phyloP scores from a whole-genome alignment of 2,888 invertebrate genomes.

The Aproaerema taeniolella region DNA sequence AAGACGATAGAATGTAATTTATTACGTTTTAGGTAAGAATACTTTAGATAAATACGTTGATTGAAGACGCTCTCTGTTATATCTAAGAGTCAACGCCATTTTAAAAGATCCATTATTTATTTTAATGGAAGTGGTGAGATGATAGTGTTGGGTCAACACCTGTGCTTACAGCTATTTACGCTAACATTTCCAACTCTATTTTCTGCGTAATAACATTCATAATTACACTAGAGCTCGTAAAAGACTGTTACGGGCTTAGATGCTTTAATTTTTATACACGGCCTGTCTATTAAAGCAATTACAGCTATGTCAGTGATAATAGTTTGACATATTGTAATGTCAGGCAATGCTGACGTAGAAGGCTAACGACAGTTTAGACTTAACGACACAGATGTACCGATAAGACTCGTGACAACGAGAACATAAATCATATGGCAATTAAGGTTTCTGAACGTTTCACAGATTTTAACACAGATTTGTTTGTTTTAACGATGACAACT shows the following conservation, averaged over 20 bases:
- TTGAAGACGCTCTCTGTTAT: constrained; percentile 52
- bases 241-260: too few species aligned
- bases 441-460: constrained; percentile 34
- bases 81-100: constrained; percentile 44
- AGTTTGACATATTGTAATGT: too few species aligned
- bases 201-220: too few species aligned
- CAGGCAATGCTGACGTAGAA: too few species aligned
- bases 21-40: constrained; percentile 27
- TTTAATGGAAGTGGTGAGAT: constrained; percentile 44
- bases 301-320: constrained; percentile 25
- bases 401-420: constrained; percentile 32
- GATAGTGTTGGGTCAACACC: constrained; percentile 37
- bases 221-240: too few species aligned
- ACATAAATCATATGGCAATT: constrained; percentile 46
- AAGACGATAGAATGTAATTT: constrained; percentile 29
- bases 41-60: constrained; percentile 54
- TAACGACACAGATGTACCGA: constrained; percentile 33
- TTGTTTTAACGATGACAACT: constrained; percentile 6
- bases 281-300: constrained; percentile 27
- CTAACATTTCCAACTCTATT: too few species aligned
- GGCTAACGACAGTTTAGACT: constrained; percentile 16
- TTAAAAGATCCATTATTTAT: constrained; percentile 52
- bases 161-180: background rate
- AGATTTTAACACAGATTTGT: constrained; percentile 26
- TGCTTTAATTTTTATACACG: constrained; percentile 11